phyloP scores from a whole-genome alignment of 2,113 vertebrate species.

The Pygoscelis adeliae region DNA sequence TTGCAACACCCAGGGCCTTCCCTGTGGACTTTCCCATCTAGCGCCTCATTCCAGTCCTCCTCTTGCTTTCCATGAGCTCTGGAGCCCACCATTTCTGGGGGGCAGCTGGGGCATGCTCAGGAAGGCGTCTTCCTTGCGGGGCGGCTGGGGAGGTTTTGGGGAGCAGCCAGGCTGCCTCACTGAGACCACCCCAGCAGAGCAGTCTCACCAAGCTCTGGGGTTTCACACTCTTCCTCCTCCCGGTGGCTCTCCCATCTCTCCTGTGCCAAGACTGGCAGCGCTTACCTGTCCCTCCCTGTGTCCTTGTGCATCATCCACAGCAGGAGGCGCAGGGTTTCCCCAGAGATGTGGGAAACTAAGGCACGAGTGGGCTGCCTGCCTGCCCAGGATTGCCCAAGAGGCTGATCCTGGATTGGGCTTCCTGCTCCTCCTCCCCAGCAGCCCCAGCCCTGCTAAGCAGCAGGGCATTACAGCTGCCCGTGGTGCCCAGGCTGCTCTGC shows the following conservation, averaged over 20 bases:
- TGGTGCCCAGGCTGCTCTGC: not conserved
- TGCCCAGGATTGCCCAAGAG: conserved; percentile 22
- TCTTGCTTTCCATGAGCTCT: not conserved
- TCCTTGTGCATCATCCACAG: accelerated
- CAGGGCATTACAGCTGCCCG: not conserved
- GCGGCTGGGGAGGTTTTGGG: not conserved
- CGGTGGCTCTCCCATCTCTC: accelerated
- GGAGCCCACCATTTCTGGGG: accelerated
- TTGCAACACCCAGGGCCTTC: accelerated
- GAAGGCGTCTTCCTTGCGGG: accelerated
- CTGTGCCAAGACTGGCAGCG: accelerated
- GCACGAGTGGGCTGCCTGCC: not conserved
- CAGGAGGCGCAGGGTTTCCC: not conserved
- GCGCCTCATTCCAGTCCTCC: accelerated
- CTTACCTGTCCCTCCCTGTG: accelerated
- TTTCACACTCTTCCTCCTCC: not conserved
- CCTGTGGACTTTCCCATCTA: not conserved
- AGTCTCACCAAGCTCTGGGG: accelerated
- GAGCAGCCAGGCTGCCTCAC: not conserved
- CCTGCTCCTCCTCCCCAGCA: not conserved
- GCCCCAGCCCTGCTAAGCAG: not conserved
- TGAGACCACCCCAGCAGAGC: not conserved
- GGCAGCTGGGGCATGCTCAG: accelerated
- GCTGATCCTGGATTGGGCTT: not conserved
- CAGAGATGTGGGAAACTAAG: not conserved